Conservation (phyloP, 1,140 invertebrate genomes). For the Lasioglossum albipes region DNA sequence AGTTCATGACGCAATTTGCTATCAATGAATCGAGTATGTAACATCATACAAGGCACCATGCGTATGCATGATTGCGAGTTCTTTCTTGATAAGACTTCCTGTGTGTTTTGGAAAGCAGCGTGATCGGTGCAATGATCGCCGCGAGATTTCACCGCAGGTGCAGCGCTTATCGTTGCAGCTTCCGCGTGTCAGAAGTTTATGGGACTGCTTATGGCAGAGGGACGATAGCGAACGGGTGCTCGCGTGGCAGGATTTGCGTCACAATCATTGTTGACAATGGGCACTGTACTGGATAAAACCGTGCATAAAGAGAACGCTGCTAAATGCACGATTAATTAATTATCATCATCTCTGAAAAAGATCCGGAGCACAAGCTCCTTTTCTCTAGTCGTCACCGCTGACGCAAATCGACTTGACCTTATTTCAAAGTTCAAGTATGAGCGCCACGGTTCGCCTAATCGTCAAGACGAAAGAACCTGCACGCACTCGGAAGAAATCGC, state of each 20-base stretch:
- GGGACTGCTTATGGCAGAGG: too few species aligned
- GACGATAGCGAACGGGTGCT: too few species aligned
- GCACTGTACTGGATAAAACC: background rate
- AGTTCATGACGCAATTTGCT: slow-evolving; percentile 4
- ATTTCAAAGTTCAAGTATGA: slow-evolving; percentile 36
- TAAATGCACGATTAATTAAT: background rate
- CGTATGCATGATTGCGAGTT: slow-evolving; percentile 18
- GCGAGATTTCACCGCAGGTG: too few species aligned
- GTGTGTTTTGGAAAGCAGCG: too few species aligned
- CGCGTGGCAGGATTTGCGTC: background rate
- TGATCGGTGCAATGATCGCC: too few species aligned
- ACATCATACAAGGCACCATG: background rate
- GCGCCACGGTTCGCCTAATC: slow-evolving; percentile 3
- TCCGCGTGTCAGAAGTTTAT: too few species aligned
- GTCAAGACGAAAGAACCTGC: too few species aligned
- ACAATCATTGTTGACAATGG: background rate
- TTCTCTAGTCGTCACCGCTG: background rate
- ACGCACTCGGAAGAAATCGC: too few species aligned
- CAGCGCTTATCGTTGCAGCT: too few species aligned
- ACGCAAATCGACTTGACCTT: slow-evolving; percentile 21
- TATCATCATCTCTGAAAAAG: background rate
- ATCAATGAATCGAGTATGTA: background rate
- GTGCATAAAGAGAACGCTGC: background rate
- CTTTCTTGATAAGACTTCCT: background rate
- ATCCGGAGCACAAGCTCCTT: background rate